Base-by-base conservation (phyloP, 2,888 invertebrate species). In the Parasteatoda lunata region DNA sequence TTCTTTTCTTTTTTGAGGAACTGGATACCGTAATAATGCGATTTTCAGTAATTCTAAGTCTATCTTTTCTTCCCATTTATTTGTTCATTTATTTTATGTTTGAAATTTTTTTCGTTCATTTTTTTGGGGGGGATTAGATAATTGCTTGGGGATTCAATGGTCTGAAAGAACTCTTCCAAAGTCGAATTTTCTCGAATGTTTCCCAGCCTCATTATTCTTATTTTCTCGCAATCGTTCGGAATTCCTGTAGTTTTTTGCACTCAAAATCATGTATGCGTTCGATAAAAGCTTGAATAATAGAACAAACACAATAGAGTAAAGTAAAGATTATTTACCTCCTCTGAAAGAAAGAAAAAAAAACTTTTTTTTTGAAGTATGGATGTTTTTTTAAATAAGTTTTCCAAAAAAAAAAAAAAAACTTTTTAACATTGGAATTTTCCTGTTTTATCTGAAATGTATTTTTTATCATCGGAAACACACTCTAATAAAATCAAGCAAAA, bases 31-130 rank as follows among this genome's bases (percentile, higher is more conserved):
- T 81, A 81, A 81, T 81, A 81, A 81, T 81, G 75, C 75, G 81
- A 81, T 81, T 81, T 81, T 81, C 81, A 81, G 68, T 81, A 81
- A 81, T 81, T 68, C 72, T 51, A 65, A 7, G 68, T 30, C 47
- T 65, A 51, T 65, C 64, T 52, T 72, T 66, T 72, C 66, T 70
- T 54, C 11, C 13, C 65, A 59, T 79, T 77, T 77, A 80, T 80
- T 75, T 68, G 13, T 59, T 69, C 69, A 47, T 54, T 81, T 75
- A 69, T 75, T 75, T 81, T 73, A 47, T 65, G 66, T 66, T 52
- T 59, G 45, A 59, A n/a, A 11, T 5, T 45, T 64, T 76, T 76
- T 69, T 78, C 68, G 11, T n/a, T 13, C 13, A 11, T 13, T 59
- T 59, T 59, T 59, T 59, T 9, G 2, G 30, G 30, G 30, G 30